Percentiles rank a stretch among this genome's conserved stretches.
These are phyloP conservation scores for Poeciliopsis turrubarensis DNA, from an alignment of 2,113 vertebrate genomes.

Conservation along the genomic window DNA sequence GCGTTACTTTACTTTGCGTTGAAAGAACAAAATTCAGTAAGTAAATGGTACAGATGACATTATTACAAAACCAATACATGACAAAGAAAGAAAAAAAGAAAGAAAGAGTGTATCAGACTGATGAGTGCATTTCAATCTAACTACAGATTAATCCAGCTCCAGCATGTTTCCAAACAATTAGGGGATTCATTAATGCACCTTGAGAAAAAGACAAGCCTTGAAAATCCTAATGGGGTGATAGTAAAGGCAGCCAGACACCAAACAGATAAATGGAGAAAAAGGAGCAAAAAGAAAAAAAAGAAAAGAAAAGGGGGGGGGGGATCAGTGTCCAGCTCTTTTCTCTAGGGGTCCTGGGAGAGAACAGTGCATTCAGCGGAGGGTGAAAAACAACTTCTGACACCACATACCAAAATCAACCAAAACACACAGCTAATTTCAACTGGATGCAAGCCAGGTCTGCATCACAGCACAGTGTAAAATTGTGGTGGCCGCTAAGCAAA, in stretches of 20 bases:
- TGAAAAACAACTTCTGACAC: constrained; percentile 77
- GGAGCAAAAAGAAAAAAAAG: too few relatives aligned
- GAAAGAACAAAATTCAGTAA: too few relatives aligned
- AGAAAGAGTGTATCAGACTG: not conserved
- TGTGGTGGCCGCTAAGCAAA: not conserved
- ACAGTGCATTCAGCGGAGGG: constrained; percentile 69
- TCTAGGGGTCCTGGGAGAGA: constrained; percentile 60
- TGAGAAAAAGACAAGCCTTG: constrained; percentile 44
- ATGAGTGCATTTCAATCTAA: not conserved
- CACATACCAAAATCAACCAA: constrained; percentile 54
- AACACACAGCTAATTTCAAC: constrained; percentile 45
- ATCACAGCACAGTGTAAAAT: constrained; percentile 2
- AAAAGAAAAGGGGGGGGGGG: constrained; percentile 37
- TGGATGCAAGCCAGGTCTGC: constrained; percentile 3
- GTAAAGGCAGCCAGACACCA: constrained; percentile 42
- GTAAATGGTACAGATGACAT: not conserved
- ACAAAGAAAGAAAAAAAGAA: too few relatives aligned
- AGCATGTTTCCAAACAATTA: constrained; percentile 46
- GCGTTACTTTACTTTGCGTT: too few relatives aligned
- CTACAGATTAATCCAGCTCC: constrained; percentile 19
- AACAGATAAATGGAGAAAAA: constrained; percentile 55
- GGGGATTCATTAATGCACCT: constrained; percentile 52
- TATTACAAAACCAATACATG: not conserved
- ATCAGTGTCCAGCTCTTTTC: constrained; percentile 64
- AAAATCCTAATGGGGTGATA: constrained; percentile 59